Percentiles rank a stretch among this genome's conserved stretches.
phyloP scores from a whole-genome alignment of 2,888 invertebrate species.

The Portevinia maculata region DNA sequence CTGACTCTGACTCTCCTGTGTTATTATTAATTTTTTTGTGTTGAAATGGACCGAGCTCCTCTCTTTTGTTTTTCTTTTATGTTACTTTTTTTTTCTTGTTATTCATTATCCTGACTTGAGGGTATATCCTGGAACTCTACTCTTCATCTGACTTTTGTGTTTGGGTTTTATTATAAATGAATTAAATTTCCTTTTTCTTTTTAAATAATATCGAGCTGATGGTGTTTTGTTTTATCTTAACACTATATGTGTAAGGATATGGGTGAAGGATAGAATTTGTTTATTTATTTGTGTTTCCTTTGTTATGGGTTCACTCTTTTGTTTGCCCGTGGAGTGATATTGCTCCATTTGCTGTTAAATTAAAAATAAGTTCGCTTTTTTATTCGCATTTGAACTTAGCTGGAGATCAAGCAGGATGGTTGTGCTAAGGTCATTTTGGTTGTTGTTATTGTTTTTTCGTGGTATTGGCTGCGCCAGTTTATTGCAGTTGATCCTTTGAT shows the following conservation, averaged over 20 bases:
- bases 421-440: constrained; percentile 27
- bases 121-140: constrained; percentile 31
- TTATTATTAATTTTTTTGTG: constrained; percentile 13
- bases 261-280: constrained; percentile 54
- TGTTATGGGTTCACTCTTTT: constrained; percentile 37
- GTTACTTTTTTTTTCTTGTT: constrained; percentile 39
- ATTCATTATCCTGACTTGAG: constrained; percentile 56
- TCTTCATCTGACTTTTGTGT: constrained; percentile 60
- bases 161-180: constrained; percentile 54
- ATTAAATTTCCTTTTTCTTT: constrained; percentile 46
- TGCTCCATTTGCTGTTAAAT: constrained; percentile 39
- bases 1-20: constrained; percentile 12
- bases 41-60: constrained; percentile 39
- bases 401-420: constrained; percentile 11
- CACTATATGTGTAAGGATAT: constrained; percentile 32
- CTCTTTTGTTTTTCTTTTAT: constrained; percentile 34
- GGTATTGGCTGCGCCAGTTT: not conserved
- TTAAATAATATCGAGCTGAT: constrained; percentile 30
- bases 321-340: constrained; percentile 3
- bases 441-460: not conserved
- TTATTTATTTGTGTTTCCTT: constrained; percentile 32
- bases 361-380: constrained; percentile 34
- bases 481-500: not conserved
- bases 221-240: constrained; percentile 32
- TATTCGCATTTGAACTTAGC: constrained; percentile 21